phyloP scores from a whole-genome alignment of 2,888 invertebrate species.

The Crocallis elinguaria region DNA sequence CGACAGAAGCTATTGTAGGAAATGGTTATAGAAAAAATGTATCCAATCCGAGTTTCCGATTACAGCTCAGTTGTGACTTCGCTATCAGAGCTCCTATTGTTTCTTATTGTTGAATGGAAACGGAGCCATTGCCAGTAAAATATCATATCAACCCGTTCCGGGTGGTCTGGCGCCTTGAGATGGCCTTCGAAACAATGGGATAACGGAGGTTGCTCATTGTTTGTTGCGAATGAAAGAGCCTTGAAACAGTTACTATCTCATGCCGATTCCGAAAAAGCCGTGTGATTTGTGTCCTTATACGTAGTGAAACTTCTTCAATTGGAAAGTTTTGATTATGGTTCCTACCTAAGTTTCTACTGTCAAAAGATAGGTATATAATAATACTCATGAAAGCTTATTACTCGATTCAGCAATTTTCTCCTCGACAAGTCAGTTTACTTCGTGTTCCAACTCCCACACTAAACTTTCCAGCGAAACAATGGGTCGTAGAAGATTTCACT shows the following conservation, averaged over 20 bases:
- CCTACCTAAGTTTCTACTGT: conserved; percentile 6
- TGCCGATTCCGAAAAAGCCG: conserved; percentile 9
- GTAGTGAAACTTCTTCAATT: conserved; percentile 15
- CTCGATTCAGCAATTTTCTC: conserved; percentile 68
- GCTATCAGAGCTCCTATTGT: conserved; percentile 38
- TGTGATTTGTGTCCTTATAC: conserved; percentile 4
- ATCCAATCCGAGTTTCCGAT: conserved; percentile 32
- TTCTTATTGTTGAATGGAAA: conserved; percentile 25
- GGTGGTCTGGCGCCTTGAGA: conserved; percentile 55
- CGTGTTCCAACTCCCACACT: conserved; percentile 65
- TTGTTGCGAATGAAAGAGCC: conserved; percentile 3
- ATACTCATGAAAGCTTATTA: conserved; percentile 50
- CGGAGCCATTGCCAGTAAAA: conserved; percentile 23
- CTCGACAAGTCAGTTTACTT: conserved; percentile 54
- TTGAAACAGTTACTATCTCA: conserved; percentile 9
- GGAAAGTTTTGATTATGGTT: neutral
- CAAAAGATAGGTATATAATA: conserved; percentile 28
- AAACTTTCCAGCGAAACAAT: conserved; percentile 78
- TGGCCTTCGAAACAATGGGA: conserved; percentile 58
- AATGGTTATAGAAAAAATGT: conserved; percentile 31
- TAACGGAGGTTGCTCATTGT: conserved; percentile 36
- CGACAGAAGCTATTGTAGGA: conserved; percentile 22
- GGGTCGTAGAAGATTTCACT: conserved; percentile 77
- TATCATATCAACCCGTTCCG: conserved; percentile 52
- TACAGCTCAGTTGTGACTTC: conserved; percentile 30